phyloP scores from a whole-genome alignment of 2,797 vertebrate genomes.

The Cheirogaleus major region DNA sequence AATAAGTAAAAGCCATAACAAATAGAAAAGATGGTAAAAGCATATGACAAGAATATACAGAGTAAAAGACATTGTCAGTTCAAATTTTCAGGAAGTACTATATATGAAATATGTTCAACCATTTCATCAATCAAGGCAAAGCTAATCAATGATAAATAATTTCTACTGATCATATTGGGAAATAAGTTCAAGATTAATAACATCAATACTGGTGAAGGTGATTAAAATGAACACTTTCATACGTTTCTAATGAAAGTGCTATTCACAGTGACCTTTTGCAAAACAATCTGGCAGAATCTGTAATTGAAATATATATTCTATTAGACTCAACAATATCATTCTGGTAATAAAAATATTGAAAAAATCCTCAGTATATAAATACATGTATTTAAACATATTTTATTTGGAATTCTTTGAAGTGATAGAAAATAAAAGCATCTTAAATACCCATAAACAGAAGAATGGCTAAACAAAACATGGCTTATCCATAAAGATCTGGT shows the following conservation, averaged over 20 bases:
- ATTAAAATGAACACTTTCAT: background rate
- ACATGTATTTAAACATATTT: background rate
- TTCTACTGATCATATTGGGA: background rate
- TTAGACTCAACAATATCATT: background rate
- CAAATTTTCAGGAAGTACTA: background rate
- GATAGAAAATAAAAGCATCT: background rate
- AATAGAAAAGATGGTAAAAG: background rate
- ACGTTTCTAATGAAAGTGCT: background rate
- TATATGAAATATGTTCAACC: background rate
- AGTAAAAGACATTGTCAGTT: background rate
- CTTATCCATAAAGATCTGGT: background rate
- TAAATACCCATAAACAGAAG: background rate
- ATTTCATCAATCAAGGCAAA: background rate
- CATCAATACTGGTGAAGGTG: background rate
- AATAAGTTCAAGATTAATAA: constrained; percentile 12
- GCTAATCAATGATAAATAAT: background rate
- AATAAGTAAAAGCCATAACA: background rate
- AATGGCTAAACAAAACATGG: background rate
- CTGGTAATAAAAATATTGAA: background rate
- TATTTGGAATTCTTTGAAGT: background rate
- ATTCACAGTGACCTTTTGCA: background rate
- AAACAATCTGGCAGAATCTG: background rate
- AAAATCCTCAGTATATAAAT: background rate
- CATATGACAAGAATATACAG: background rate
- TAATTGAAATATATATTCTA: background rate